phyloP scores from a whole-genome alignment of 2,888 invertebrate genomes.

The Mamestra brassicae region DNA sequence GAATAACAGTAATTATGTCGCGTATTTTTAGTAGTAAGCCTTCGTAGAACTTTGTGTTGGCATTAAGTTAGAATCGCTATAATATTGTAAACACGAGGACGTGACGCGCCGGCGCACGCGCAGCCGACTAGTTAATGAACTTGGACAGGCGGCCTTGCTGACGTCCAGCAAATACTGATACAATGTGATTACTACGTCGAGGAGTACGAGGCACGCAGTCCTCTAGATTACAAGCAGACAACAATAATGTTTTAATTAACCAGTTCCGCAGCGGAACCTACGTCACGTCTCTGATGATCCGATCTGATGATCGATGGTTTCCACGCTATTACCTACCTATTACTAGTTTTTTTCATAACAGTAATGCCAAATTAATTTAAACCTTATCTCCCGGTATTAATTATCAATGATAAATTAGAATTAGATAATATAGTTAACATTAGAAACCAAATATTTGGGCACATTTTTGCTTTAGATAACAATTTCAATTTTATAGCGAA shows the following conservation, averaged over 20 bases:
- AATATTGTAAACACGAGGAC: constrained; percentile 34
- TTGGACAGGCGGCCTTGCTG: constrained; percentile 41
- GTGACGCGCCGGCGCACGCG: constrained; percentile 18
- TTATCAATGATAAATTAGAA: constrained; percentile 40
- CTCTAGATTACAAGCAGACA: constrained; percentile 14
- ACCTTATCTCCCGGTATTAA: constrained; percentile 21
- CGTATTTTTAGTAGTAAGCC: neutral
- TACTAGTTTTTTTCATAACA: neutral
- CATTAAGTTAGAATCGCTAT: neutral
- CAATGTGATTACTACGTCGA: constrained; percentile 4
- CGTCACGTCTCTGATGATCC: neutral
- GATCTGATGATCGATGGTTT: too few relatives aligned
- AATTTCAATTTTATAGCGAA: neutral
- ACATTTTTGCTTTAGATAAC: constrained; percentile 6
- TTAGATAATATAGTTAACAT: constrained; percentile 35
- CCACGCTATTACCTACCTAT: neutral
- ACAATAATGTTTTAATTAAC: neutral
- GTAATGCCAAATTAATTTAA: constrained; percentile 15
- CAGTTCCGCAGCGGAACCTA: neutral
- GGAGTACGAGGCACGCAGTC: neutral
- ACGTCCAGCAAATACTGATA: constrained; percentile 1
- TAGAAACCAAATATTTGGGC: constrained; percentile 28
- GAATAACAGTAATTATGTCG: too few relatives aligned
- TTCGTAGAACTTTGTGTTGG: neutral
- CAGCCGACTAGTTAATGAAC: constrained; percentile 49